phyloP scores from a whole-genome alignment of 2,888 invertebrate species.

The Orchesella flavescens region DNA sequence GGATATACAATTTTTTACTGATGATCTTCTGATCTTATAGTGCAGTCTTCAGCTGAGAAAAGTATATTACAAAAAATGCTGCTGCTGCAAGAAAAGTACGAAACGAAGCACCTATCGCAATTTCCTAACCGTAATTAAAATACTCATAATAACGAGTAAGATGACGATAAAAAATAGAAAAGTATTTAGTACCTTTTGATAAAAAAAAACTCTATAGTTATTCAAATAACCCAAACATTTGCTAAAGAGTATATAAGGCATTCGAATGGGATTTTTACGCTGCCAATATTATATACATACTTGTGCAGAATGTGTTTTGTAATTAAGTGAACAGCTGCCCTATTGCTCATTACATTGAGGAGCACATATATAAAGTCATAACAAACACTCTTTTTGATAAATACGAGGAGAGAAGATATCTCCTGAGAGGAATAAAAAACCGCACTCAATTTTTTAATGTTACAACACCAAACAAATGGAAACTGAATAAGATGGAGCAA shows the following conservation, averaged over 20 bases:
- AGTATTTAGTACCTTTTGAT: conserved; percentile 33
- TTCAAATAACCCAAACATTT: conserved; percentile 1
- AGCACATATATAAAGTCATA: conserved; percentile 23
- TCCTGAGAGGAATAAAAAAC: conserved; percentile 33
- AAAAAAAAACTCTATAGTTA: conserved; percentile 1
- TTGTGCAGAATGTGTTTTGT: neutral
- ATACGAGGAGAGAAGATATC: conserved; percentile 15
- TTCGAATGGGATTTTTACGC: too few relatives aligned
- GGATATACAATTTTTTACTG: conserved; percentile 11
- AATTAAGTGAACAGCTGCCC: conserved; percentile 9
- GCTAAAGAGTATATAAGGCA: too few relatives aligned
- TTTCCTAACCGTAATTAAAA: conserved; percentile 35
- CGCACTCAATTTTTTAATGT: conserved; percentile 17
- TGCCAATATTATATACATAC: conserved; percentile 1
- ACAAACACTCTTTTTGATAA: conserved; percentile 36
- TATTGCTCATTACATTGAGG: neutral
- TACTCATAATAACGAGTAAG: conserved; percentile 30
- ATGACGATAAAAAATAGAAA: conserved; percentile 41
- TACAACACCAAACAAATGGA: conserved; percentile 29
- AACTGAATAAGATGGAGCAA: conserved; percentile 45
- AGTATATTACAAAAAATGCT: too few relatives aligned
- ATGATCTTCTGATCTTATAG: neutral
- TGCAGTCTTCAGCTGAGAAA: too few relatives aligned
- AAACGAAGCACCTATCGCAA: too few relatives aligned
- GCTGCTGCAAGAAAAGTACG: too few relatives aligned